Evolutionary conservation across 2,888 invertebrate genomes (phyloP), one percentile per base, ranked within the genome.

Genomic region (Cerastis leucographa): DNA sequence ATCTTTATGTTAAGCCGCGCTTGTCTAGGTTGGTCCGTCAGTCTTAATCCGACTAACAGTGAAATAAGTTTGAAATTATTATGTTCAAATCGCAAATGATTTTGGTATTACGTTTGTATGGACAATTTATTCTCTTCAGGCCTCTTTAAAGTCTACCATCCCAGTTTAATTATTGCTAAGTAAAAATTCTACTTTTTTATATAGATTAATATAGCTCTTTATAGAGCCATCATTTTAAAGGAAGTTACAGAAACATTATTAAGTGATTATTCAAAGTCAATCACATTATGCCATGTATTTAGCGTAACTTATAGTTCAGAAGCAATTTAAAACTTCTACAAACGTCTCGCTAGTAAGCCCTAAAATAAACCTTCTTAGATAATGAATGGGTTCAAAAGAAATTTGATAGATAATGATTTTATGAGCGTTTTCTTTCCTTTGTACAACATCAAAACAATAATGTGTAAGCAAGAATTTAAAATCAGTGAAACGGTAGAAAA

Each of bases 371-470:
- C 25, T 0, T 9, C 19, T 3, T 1, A 42, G 40, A 49, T 51
- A 46, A 70, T 77, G 51, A 0, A 14, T 22, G 7, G 8, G 12
- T 2, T 22, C 8, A 68, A 40, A 54, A 40, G 5, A 29, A 64
- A 40, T 46, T 70, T 64, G 0, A 46, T 72, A 17, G 29, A 71
- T n/a, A 22, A 49, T 25, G 71, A 65, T 44, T 42, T 78, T 9
- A 54, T 67, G 19, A 54, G 46, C 22, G n/a, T 78, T 62, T 78
- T 73, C 4, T 66, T 81, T 67, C 81, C 54, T 3, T 22, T 67
- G n/a, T 81, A 42, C 12, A 62, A 42, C n/a, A n/a, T 67, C 12
- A 17, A 44, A 29, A 29, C 1, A 29, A 54, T 81, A 2, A 3
- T 67, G 4, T 66, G n/a, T 14, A 12, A 62, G 14, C 35, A 14